phyloP scores from a whole-genome alignment of 2,888 invertebrate genomes.

The Marasmarcha lunaedactyla region DNA sequence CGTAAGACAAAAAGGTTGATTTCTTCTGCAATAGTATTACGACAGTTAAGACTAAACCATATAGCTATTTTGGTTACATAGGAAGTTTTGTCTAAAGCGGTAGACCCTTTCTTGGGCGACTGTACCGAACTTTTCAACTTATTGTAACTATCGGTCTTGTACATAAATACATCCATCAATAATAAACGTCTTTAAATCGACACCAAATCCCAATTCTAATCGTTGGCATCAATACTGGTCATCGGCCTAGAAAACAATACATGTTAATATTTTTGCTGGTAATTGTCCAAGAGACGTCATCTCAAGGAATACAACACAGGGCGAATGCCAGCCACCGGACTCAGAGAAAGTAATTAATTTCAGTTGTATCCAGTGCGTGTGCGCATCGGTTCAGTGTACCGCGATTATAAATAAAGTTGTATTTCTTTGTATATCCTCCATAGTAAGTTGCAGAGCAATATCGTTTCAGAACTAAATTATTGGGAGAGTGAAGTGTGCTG shows the following conservation, averaged over 20 bases:
- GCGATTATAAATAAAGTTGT: slow-evolving; percentile 42
- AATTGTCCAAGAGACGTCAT: slow-evolving; percentile 50
- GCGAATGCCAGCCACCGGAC: slow-evolving; percentile 31
- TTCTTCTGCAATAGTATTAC: too few species aligned
- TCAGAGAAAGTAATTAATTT: slow-evolving; percentile 52
- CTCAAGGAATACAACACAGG: slow-evolving; percentile 18
- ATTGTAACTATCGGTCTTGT: too few species aligned
- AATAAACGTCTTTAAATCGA: too few species aligned
- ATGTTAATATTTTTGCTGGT: slow-evolving; percentile 60
- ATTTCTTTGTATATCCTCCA: slow-evolving; percentile 1
- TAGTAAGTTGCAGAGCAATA: not conserved
- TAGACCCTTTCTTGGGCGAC: too few species aligned
- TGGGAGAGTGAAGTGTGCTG: not conserved
- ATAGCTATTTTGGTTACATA: too few species aligned
- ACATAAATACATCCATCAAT: too few species aligned
- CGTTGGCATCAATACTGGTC: slow-evolving; percentile 57
- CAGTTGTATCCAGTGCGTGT: slow-evolving; percentile 45
- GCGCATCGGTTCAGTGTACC: slow-evolving; percentile 41
- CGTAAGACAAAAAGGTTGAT: too few species aligned
- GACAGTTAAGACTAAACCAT: too few species aligned
- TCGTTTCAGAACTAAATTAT: slow-evolving; percentile 2
- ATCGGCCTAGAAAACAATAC: slow-evolving; percentile 59
- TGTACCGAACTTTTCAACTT: too few species aligned
- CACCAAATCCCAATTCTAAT: slow-evolving; percentile 10
- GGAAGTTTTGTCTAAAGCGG: too few species aligned